phyloP scores from a whole-genome alignment of 2,113 vertebrate genomes.

The Atrichornis clamosus region DNA sequence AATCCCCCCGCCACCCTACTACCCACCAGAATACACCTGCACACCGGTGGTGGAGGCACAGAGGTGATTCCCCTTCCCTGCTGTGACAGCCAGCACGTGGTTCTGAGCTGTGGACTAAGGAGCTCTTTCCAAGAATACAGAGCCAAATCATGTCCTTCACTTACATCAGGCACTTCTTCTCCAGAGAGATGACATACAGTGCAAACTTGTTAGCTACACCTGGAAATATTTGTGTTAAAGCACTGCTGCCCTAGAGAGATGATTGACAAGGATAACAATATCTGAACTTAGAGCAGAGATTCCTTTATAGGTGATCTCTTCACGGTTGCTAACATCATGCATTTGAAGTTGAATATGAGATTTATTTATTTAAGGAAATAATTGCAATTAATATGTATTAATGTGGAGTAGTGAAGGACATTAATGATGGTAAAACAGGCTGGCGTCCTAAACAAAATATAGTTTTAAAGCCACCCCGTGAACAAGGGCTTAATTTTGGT shows the following conservation, averaged over 20 bases:
- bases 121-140: neutral
- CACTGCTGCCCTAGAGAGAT: neutral
- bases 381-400: neutral
- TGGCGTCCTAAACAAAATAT: neutral
- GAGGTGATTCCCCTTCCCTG: slow-evolving; percentile 71
- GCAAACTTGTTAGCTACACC: neutral
- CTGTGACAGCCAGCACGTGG: accelerated
- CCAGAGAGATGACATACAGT: neutral
- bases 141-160: neutral
- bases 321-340: neutral
- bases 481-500: neutral
- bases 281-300: neutral
- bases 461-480: neutral
- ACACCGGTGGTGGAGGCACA: slow-evolving; percentile 86
- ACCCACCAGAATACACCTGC: slow-evolving; percentile 94
- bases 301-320: neutral
- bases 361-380: neutral
- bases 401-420: neutral
- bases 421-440: neutral
- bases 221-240: neutral
- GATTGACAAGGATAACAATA: neutral
- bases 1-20: slow-evolving; percentile 94
- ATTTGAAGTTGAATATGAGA: neutral
- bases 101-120: neutral
- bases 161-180: neutral